A percentile compares a stretch with the other conserved stretches of the same genome.
These are phyloP conservation scores for Kryptopterus vitreolus DNA, from an alignment of 2,797 vertebrate species.

Conservation along the genomic window DNA sequence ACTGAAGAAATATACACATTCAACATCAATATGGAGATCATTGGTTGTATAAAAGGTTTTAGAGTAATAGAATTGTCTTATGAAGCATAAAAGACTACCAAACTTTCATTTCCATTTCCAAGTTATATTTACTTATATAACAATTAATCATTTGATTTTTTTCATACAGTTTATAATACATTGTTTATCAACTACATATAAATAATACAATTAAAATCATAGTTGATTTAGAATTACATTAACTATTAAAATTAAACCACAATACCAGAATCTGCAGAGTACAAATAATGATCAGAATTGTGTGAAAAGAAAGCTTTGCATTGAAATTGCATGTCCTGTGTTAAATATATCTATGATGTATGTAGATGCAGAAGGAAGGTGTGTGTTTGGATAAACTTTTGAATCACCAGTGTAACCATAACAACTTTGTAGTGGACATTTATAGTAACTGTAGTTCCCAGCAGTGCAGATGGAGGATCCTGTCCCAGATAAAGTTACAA, in stretches of 20 bases:
- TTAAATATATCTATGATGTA: not conserved
- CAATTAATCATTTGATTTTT: too few species aligned
- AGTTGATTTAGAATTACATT: not conserved
- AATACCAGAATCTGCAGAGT: too few species aligned
- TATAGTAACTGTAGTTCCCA: constrained; percentile 76
- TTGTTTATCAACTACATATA: not conserved
- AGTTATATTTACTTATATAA: not conserved
- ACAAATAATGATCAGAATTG: too few species aligned
- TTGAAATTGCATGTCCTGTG: not conserved
- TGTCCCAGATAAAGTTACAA: constrained; percentile 72
- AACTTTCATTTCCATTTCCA: not conserved
- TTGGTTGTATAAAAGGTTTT: not conserved
- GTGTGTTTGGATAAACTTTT: not conserved
- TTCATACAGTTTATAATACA: too few species aligned
- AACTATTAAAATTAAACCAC: not conserved
- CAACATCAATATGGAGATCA: not conserved
- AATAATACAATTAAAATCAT: not conserved
- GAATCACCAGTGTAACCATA: not conserved
- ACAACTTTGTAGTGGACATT: constrained; percentile 68
- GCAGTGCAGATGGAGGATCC: constrained; percentile 63
- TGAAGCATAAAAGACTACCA: not conserved
- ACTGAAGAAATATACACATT: not conserved
- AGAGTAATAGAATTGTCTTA: not conserved
- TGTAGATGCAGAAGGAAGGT: not conserved
- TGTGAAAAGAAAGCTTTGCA: not conserved